phyloP scores from a whole-genome alignment of 2,113 vertebrate species.

The Dryoscopus gambensis region DNA sequence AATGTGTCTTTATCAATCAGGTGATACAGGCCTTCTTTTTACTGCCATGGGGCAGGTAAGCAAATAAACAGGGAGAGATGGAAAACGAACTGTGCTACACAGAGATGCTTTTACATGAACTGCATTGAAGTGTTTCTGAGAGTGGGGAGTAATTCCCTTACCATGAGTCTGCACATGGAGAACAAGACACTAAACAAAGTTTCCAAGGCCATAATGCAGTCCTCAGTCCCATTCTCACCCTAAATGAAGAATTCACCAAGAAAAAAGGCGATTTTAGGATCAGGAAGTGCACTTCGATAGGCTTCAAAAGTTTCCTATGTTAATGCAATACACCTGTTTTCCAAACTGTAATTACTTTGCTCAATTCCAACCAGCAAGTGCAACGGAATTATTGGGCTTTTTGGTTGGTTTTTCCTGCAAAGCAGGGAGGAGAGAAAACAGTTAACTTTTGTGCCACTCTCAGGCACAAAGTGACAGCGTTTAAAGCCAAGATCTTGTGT shows the following conservation, averaged over 20 bases:
- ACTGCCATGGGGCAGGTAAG: neutral
- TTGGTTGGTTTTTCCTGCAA: neutral
- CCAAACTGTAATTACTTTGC: neutral
- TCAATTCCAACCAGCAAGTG: neutral
- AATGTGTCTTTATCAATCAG: neutral
- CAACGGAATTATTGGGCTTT: neutral
- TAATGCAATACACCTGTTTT: neutral
- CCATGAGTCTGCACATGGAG: conserved; percentile 97
- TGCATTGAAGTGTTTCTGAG: neutral
- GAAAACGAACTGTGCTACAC: neutral
- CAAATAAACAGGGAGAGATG: neutral
- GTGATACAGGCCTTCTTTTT: neutral
- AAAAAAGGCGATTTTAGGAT: neutral
- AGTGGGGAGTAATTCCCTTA: conserved; percentile 69
- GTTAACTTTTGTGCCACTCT: neutral
- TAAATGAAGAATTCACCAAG: conserved; percentile 40
- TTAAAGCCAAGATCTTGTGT: neutral
- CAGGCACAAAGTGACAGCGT: neutral
- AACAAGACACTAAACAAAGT: conserved; percentile 94
- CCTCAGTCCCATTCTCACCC: conserved; percentile 90
- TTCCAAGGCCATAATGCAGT: conserved; percentile 91
- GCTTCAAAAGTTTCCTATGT: neutral
- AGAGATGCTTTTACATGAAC: neutral
- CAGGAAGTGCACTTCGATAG: neutral
- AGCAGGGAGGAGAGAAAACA: neutral